Conservation (phyloP, 2,888 invertebrate species). For the Cryptophagus acutangulus region DNA sequence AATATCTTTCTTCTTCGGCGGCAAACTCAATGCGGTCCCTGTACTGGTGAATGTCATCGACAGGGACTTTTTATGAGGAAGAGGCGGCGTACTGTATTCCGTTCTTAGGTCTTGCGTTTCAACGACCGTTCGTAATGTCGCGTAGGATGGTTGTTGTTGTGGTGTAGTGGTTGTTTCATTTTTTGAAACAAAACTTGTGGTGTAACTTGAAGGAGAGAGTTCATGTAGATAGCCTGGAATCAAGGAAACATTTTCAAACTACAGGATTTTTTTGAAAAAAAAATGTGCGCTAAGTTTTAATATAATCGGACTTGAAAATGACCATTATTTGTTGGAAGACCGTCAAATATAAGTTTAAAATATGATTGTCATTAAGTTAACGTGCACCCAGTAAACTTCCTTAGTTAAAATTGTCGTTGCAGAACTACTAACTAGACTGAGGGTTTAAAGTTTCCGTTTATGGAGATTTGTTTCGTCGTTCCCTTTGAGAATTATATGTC, state of each 20-base stretch:
- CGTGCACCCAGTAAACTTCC: slow-evolving; percentile 13
- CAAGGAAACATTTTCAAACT: too few relatives aligned
- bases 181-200: slow-evolving; percentile 69
- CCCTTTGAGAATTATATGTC: slow-evolving; percentile 20
- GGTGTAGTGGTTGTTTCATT: slow-evolving; percentile 55
- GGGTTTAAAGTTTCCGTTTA: slow-evolving; percentile 24
- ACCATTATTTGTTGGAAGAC: slow-evolving; percentile 2
- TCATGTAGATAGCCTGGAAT: slow-evolving; percentile 74
- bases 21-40: slow-evolving; percentile 74
- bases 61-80: slow-evolving; percentile 61
- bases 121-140: slow-evolving; percentile 52
- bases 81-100: slow-evolving; percentile 44
- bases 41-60: slow-evolving; percentile 84
- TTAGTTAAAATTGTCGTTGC: slow-evolving; percentile 15
- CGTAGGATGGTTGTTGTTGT: slow-evolving; percentile 51
- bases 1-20: slow-evolving; percentile 88
- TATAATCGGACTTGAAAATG: too few relatives aligned
- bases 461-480: slow-evolving; percentile 24
- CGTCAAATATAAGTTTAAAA: neutral
- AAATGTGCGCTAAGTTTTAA: slow-evolving; percentile 6
- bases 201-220: slow-evolving; percentile 70
- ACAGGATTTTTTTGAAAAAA: too few relatives aligned
- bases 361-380: slow-evolving; percentile 8
- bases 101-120: slow-evolving; percentile 45
- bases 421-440: slow-evolving; percentile 14